Evolutionary conservation across 92 coral and sea anemone species (phyloP).

Genomic region (Paramuricea clavata): DNA sequence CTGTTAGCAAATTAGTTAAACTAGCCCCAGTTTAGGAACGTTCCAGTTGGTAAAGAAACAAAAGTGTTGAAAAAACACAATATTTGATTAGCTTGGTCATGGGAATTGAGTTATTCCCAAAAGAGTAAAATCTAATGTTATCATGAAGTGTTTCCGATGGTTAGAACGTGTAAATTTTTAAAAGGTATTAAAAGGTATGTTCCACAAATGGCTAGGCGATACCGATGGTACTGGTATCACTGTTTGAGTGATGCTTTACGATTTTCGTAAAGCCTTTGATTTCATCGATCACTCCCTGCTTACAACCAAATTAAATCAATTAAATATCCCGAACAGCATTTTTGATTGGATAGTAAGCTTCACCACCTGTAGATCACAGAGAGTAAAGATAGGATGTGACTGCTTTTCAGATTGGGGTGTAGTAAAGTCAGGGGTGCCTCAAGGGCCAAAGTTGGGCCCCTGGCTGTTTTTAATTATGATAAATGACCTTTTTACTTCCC

Average conservation of each 20-base stretch:
- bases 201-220: not conserved
- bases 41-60: too few relatives aligned
- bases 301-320: not conserved
- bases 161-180: too few relatives aligned
- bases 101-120: too few relatives aligned
- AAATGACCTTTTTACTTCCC: not conserved
- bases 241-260: too few relatives aligned
- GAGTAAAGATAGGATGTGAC: not conserved
- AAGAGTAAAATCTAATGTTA: too few relatives aligned
- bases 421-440: not conserved
- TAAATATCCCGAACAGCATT: not conserved
- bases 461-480: not conserved
- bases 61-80: too few relatives aligned
- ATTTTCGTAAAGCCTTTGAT: too few relatives aligned
- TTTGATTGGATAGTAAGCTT: not conserved
- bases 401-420: not conserved
- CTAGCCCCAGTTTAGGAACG: too few relatives aligned
- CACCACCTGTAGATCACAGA: not conserved
- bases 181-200: too few relatives aligned
- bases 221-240: not conserved
- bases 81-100: too few relatives aligned
- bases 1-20: too few relatives aligned
- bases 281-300: constrained; percentile 5
- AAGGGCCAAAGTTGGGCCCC: not conserved
- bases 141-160: too few relatives aligned